phyloP scores from a whole-genome alignment of 2,888 invertebrate genomes.

The Yponomeuta sedellus region DNA sequence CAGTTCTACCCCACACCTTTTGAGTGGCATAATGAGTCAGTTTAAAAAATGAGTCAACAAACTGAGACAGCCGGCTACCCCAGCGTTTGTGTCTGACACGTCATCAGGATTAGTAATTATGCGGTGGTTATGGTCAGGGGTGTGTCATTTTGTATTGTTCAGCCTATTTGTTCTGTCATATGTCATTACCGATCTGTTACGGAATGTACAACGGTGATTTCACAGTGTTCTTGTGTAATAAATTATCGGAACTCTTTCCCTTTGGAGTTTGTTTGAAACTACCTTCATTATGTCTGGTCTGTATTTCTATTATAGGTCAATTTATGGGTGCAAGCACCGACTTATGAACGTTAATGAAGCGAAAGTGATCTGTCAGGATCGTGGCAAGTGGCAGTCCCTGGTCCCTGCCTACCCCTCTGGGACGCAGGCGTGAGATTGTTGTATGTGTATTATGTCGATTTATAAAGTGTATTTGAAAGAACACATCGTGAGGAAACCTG shows the following conservation, averaged over 20 bases:
- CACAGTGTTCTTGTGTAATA: neutral
- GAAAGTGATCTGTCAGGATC: no score
- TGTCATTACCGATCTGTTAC: neutral
- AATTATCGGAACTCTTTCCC: neutral
- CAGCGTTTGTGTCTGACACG: conserved; percentile 5
- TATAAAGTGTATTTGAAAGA: no score
- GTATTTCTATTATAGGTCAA: no score
- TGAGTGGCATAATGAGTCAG: neutral
- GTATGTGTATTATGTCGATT: no score
- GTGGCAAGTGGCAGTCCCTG: no score
- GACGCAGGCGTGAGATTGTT: no score
- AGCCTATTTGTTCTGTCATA: neutral
- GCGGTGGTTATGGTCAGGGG: conserved; percentile 3
- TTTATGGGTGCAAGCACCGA: no score
- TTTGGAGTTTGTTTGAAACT: neutral
- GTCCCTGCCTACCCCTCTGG: no score
- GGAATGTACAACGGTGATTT: neutral
- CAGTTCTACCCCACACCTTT: neutral
- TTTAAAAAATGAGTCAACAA: conserved; percentile 8
- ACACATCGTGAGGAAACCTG: no score
- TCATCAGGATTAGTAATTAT: conserved; percentile 8
- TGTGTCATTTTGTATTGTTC: conserved; percentile 11
- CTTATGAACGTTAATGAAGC: no score
- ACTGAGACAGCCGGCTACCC: neutral
- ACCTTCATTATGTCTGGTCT: neutral